These are phyloP conservation scores for Scortum barcoo DNA, from an alignment of 2,113 vertebrate genomes.

Conservation along the genomic window DNA sequence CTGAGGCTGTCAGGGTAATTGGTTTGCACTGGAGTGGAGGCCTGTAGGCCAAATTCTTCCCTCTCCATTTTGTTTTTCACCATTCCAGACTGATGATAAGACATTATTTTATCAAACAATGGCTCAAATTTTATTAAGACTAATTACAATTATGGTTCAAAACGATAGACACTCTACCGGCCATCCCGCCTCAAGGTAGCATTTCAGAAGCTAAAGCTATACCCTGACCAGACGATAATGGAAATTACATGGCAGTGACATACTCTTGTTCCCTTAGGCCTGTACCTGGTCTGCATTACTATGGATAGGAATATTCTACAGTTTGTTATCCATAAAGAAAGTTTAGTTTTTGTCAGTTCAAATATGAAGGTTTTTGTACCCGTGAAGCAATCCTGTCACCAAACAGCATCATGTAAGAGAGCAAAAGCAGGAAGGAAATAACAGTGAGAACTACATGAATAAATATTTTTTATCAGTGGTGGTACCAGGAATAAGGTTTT, in stretches of 20 bases:
- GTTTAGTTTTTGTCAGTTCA: constrained; percentile 5
- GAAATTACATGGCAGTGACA: constrained; percentile 7
- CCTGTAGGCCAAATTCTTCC: constrained; percentile 49
- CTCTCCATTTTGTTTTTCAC: constrained; percentile 47
- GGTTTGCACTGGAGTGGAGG: constrained; percentile 62
- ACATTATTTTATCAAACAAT: constrained; percentile 45
- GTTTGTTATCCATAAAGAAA: constrained; percentile 31
- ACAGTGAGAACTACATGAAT: neutral
- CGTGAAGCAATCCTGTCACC: neutral
- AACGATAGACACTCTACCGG: constrained; percentile 9
- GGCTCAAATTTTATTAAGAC: constrained; percentile 38
- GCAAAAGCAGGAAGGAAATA: neutral
- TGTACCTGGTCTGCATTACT: constrained; percentile 7
- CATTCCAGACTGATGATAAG: constrained; percentile 43
- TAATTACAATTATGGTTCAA: constrained; percentile 31
- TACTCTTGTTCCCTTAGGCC: constrained; percentile 7
- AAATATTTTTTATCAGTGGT: neutral
- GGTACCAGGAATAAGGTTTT: neutral
- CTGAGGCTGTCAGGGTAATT: constrained; percentile 71
- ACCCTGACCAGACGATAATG: constrained; percentile 16
- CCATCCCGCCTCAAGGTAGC: constrained; percentile 24
- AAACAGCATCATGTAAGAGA: neutral
- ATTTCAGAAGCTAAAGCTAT: constrained; percentile 25
- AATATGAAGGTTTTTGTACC: neutral
- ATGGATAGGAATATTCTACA: neutral